Evolutionary conservation across 92 coral and sea anemone species (phyloP), one percentile per base, ranked within the genome.

Genomic region (Parazoanthus atlanticus): DNA sequence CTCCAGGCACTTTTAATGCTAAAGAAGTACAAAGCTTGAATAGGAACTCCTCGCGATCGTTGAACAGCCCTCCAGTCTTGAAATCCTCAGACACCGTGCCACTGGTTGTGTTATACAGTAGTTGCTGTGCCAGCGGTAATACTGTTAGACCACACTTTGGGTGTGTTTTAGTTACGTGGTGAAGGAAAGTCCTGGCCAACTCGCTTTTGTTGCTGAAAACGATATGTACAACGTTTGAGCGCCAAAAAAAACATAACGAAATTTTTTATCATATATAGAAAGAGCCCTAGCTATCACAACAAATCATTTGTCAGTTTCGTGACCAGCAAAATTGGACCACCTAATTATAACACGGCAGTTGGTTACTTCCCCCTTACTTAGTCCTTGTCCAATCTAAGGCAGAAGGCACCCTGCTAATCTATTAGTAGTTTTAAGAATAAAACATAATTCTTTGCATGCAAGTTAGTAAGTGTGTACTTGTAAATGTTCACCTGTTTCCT

Each of bases 1-100:
- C 96, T 15, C 90, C 91, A 65, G 90, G 87, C 17, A 94, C 91
- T 41, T 89, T 86, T 28, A 75, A 32, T 5, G 93, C 95, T 32
- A 92, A 41, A 41, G 82, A 82, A 9, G 82, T 69, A 11, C 87
- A 73, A 74, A 92, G 52, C 54, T 79, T 80, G 41, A 41, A 3
- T 10, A 93, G 80, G 61, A 94, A 93, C 19, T 71, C 85, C 49
- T 83, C 70, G 38, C 38, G 38, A 36, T 36, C 38, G 25, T 66
- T 89, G 8, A 72, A 76, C 56, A 40, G 38, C 21, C 90, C 93
- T 32, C 31, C 76, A 12, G 73, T 40, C 82, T 38, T 54, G 15
- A 79, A 54, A 31, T 52, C 78, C 38, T 86, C 74, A 73, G 21
- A 41, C 8, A 73, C 79, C 40, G 17, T 70, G 74, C 30, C 23